Percentiles rank a stretch among this genome's conserved stretches.
Evolutionary conservation across 2,888 invertebrate species (phyloP).

Genomic region (Metacarcinus magister): DNA sequence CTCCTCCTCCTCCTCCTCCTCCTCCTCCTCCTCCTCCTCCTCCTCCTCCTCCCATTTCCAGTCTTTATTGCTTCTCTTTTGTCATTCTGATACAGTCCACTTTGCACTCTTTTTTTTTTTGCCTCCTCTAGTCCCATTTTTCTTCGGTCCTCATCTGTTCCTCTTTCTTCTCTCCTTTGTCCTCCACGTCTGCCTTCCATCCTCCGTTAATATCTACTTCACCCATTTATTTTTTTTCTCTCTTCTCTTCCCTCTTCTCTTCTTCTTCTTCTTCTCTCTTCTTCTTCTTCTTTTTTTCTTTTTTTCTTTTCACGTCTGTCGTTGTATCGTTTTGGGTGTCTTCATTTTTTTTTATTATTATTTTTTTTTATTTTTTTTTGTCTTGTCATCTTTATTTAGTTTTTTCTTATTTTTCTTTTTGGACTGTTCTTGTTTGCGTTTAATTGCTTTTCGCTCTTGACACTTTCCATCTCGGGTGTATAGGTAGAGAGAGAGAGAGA

Average conservation of each 20-base stretch:
- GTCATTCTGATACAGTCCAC: slow-evolving; percentile 38
- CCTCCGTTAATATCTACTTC: too few species aligned
- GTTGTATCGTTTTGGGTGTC: not conserved
- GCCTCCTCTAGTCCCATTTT: not conserved
- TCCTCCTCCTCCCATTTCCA: not conserved
- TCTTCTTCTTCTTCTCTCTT: not conserved
- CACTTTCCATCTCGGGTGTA: not conserved
- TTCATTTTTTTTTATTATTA: not conserved
- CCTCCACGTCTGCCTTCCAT: too few species aligned
- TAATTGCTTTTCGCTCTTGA: not conserved
- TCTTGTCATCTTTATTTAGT: not conserved
- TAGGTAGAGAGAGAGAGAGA: too few species aligned
- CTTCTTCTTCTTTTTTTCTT: not conserved
- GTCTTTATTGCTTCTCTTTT: slow-evolving; percentile 11
- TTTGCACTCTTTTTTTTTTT: not conserved
- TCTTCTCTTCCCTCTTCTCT: too few species aligned
- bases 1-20: too few species aligned
- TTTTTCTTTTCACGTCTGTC: not conserved
- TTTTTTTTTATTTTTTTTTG: not conserved
- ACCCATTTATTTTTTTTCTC: too few species aligned
- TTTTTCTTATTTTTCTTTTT: not conserved
- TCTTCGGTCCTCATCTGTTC: not conserved
- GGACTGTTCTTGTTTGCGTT: too few species aligned
- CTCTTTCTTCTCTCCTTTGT: not conserved
- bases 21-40: not conserved